Conservation (phyloP, 35 echinoderm and acorn worm species). For the Nesometra sesokonis region DNA sequence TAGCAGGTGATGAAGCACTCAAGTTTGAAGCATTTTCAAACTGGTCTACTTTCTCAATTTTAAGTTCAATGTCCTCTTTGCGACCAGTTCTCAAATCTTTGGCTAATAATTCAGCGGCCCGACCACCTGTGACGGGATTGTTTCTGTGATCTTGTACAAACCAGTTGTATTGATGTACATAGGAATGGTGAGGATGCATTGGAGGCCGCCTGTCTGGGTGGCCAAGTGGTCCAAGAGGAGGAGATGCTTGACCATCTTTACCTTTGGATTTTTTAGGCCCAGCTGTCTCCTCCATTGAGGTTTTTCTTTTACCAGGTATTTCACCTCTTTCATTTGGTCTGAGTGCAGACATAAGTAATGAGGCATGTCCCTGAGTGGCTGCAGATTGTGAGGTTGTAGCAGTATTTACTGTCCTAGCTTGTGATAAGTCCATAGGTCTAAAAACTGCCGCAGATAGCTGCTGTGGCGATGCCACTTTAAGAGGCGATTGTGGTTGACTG, state of each 20-base stretch:
- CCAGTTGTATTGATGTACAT: not conserved
- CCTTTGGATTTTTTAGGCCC: not conserved
- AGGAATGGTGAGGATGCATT: not conserved
- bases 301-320: not conserved
- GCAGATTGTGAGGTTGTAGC: constrained; percentile 14
- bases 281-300: not conserved
- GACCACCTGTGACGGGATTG: not conserved
- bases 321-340: constrained; percentile 37
- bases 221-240: not conserved
- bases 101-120: not conserved
- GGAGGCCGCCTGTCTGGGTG: not conserved
- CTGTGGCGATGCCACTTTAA: constrained; percentile 74
- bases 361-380: constrained; percentile 41
- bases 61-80: constrained; percentile 85
- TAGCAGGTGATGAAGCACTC: not conserved
- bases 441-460: constrained; percentile 75
- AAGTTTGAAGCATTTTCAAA: constrained; percentile 28
- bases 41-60: constrained; percentile 98
- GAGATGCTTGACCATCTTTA: not conserved
- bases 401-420: not conserved
- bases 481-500: constrained; percentile 50
- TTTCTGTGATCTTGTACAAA: not conserved
- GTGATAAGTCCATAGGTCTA: constrained; percentile 36
- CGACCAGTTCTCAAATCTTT: not conserved
- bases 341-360: constrained; percentile 80